Percentiles rank a stretch among this genome's conserved stretches.
Conservation (phyloP, 92 coral and sea anemone species). For the Micromussa lordhowensis region DNA sequence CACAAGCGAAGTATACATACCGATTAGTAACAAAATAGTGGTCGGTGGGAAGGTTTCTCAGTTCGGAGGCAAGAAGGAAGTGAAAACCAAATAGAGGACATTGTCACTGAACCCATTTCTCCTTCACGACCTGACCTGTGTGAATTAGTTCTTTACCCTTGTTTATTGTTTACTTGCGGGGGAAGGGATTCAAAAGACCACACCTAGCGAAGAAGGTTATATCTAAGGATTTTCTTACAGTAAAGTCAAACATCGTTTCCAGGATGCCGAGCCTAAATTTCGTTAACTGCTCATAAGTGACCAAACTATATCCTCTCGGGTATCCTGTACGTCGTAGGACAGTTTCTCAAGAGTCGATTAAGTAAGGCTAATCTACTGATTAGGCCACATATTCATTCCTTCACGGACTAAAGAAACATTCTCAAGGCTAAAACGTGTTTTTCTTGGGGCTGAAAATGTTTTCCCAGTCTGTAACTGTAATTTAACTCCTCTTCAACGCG, state of each 20-base stretch:
- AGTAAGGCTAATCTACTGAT: slow-evolving; percentile 22
- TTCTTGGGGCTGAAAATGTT: slow-evolving; percentile 40
- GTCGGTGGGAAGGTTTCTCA: background rate
- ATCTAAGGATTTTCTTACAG: background rate
- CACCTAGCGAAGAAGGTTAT: slow-evolving; percentile 14
- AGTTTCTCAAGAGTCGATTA: slow-evolving; percentile 21
- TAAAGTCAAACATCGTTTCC: background rate
- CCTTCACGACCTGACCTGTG: background rate
- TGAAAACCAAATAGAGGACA: background rate
- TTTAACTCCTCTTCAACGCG: slow-evolving; percentile 21
- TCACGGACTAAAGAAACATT: slow-evolving; percentile 50
- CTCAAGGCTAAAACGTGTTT: slow-evolving; percentile 27
- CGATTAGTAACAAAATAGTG: background rate
- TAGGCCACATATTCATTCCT: slow-evolving; percentile 19
- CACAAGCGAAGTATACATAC: background rate
- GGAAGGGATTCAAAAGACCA: slow-evolving; percentile 9
- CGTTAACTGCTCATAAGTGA: background rate
- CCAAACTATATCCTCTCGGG: background rate
- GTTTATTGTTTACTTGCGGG: slow-evolving; percentile 15
- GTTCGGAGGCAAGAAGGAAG: background rate
- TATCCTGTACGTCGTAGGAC: background rate
- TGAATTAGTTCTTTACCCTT: background rate
- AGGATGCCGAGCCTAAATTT: slow-evolving; percentile 12
- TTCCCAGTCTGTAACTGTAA: slow-evolving; percentile 35
- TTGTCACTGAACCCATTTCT: background rate